These are phyloP conservation scores for Galeopterus variegatus DNA, from an alignment of 2,113 vertebrate genomes.

Conservation along the genomic window DNA sequence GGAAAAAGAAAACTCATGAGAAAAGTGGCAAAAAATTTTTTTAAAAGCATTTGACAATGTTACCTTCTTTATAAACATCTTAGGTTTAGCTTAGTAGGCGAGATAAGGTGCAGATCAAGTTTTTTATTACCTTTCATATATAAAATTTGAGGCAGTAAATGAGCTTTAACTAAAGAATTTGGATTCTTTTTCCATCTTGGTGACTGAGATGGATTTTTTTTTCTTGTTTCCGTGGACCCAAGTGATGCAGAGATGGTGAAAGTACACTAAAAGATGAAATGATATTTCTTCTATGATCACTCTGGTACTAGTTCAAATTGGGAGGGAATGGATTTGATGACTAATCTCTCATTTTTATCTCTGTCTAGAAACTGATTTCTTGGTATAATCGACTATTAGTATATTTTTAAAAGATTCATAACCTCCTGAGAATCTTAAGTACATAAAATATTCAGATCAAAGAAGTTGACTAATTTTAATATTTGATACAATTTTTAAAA, in stretches of 20 bases:
- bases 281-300: neutral
- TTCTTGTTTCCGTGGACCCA: neutral
- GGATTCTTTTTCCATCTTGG: neutral
- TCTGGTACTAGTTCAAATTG: neutral
- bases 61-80: neutral
- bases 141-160: neutral
- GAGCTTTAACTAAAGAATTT: neutral
- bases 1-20: neutral
- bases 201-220: neutral
- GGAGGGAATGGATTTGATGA: neutral
- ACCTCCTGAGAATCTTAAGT: neutral
- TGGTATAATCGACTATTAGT: neutral
- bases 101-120: neutral
- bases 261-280: neutral
- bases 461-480: neutral
- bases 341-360: neutral
- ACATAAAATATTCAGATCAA: neutral
- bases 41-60: neutral
- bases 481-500: neutral
- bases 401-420: neutral
- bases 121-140: neutral
- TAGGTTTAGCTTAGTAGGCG: neutral
- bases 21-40: neutral
- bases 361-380: conserved; percentile 32
- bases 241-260: neutral